These are phyloP conservation scores for Microchirus variegatus DNA, from an alignment of 2,797 vertebrate species.

Conservation along the genomic window DNA sequence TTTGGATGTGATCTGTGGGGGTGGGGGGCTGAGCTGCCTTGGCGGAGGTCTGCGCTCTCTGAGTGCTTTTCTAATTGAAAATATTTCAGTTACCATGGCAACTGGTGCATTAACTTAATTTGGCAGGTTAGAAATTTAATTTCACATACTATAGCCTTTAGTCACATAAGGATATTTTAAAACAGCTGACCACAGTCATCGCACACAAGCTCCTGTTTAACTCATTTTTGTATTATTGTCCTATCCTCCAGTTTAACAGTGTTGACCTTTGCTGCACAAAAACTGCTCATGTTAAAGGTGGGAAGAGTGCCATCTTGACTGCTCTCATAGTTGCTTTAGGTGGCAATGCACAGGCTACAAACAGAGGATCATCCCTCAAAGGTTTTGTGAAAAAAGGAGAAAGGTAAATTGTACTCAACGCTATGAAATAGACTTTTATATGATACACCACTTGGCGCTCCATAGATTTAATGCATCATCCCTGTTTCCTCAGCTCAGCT, in stretches of 20 bases:
- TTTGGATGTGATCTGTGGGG: no score
- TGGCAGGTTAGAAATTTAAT: no score
- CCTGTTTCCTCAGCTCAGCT: slow-evolving; percentile 84
- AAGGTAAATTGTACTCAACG: slow-evolving; percentile 75
- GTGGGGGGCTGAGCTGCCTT: no score
- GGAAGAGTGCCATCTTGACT: slow-evolving; percentile 95
- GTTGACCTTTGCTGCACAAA: no score
- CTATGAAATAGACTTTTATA: background rate
- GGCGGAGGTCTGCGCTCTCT: no score
- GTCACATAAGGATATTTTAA: background rate
- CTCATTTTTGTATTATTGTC: background rate
- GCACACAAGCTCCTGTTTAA: no score
- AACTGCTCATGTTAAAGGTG: no score
- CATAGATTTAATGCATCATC: background rate
- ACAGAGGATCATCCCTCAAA: slow-evolving; percentile 92
- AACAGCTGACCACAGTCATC: no score
- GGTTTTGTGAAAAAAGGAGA: slow-evolving; percentile 95
- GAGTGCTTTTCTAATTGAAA: no score
- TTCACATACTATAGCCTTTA: background rate
- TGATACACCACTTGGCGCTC: no score
- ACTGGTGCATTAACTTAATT: background rate
- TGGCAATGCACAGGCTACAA: slow-evolving; percentile 91
- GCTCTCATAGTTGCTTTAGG: slow-evolving; percentile 96
- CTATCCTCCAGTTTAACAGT: background rate
- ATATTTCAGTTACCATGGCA: no score